A percentile compares a stretch with the other conserved stretches of the same genome.
These are phyloP conservation scores for Acanthoscelides obtectus DNA, from an alignment of 2,888 invertebrate genomes.

Conservation along the genomic window DNA sequence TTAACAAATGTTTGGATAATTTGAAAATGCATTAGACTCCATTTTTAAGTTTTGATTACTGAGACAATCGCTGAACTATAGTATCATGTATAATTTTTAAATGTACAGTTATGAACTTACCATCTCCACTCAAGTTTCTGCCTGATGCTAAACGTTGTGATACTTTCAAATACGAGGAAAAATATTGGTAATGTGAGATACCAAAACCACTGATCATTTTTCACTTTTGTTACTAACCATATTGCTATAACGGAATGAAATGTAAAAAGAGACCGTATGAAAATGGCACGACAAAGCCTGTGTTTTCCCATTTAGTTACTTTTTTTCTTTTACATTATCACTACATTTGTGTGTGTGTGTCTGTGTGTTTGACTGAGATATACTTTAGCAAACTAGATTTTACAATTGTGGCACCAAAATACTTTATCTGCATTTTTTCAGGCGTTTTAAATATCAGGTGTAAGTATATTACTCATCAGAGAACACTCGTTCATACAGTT, in stretches of 20 bases:
- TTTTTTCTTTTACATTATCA: too few species aligned
- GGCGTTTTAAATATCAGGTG: too few species aligned
- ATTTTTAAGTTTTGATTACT: too few species aligned
- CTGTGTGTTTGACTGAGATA: too few species aligned
- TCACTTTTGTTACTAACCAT: constrained; percentile 17
- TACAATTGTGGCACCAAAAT: neutral
- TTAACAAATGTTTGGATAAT: too few species aligned
- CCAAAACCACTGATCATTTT: constrained; percentile 22
- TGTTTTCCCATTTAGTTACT: constrained; percentile 18
- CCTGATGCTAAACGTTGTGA: constrained; percentile 17
- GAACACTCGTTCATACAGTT: neutral
- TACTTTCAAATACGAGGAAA: constrained; percentile 18
- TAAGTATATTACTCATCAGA: neutral
- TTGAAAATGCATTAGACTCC: too few species aligned
- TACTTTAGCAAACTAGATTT: neutral
- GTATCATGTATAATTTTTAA: too few species aligned
- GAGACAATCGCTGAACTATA: too few species aligned
- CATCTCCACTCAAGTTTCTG: constrained; percentile 22
- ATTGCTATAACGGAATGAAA: constrained; percentile 16
- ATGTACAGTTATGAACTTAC: too few species aligned
- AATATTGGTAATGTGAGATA: constrained; percentile 18
- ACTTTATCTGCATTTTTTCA: too few species aligned
- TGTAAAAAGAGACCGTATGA: constrained; percentile 18
- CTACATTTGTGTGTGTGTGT: too few species aligned
- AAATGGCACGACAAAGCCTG: constrained; percentile 19